These are phyloP conservation scores for Sebastolobus altivelis DNA, from an alignment of 2,797 vertebrate genomes.

Conservation along the genomic window DNA sequence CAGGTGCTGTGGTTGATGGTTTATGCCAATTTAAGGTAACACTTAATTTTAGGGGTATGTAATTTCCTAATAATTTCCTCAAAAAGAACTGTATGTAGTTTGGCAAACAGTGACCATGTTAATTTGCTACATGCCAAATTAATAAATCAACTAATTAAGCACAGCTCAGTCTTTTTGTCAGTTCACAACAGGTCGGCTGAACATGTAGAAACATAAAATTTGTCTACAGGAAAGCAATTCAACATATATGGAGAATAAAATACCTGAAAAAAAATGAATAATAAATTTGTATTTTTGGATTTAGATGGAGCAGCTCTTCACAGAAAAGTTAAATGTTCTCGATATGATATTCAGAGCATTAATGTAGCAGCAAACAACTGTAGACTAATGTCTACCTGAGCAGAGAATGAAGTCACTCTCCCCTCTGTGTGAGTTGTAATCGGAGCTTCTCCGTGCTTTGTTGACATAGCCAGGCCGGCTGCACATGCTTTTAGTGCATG, in stretches of 20 bases:
- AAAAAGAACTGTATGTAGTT: background rate
- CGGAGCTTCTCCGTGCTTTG: too few relatives aligned
- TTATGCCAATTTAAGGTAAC: background rate
- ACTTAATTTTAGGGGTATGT: background rate
- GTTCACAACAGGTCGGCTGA: background rate
- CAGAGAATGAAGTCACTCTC: too few relatives aligned
- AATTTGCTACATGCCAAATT: background rate
- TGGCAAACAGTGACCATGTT: background rate
- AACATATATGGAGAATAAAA: background rate
- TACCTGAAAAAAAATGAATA: background rate
- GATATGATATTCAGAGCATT: too few relatives aligned
- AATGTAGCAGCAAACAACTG: too few relatives aligned
- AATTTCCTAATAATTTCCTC: background rate
- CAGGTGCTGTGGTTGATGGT: constrained; percentile 2
- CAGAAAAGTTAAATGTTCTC: background rate
- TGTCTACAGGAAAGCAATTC: background rate
- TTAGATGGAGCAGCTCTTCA: background rate
- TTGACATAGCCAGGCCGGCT: too few relatives aligned
- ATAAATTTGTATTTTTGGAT: background rate
- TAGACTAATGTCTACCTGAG: too few relatives aligned
- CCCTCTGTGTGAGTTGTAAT: too few relatives aligned
- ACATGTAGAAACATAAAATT: background rate
- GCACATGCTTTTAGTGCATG: too few relatives aligned
- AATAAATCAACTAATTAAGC: background rate
- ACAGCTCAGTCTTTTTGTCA: background rate